phyloP scores from a whole-genome alignment of 2,888 invertebrate genomes.

The Drosophila robusta region DNA sequence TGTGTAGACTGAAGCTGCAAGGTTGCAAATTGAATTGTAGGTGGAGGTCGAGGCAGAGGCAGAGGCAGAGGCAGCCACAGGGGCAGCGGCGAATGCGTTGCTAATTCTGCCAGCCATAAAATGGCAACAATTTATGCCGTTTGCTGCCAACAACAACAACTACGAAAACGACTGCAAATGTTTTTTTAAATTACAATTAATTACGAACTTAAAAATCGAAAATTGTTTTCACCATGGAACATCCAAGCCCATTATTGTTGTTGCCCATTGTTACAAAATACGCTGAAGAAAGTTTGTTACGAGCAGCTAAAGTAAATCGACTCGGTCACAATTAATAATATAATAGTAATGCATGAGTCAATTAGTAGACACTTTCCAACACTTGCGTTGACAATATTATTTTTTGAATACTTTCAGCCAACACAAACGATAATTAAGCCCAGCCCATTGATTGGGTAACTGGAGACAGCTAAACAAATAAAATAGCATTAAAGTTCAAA shows the following conservation, averaged over 20 bases:
- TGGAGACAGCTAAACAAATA: slow-evolving; percentile 4
- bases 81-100: slow-evolving; percentile 50
- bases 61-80: slow-evolving; percentile 6
- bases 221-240: slow-evolving; percentile 60
- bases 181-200: slow-evolving; percentile 68
- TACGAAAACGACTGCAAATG: slow-evolving; percentile 25
- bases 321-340: slow-evolving; percentile 41
- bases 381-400: slow-evolving; percentile 30
- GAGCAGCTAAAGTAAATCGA: slow-evolving; percentile 34
- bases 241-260: slow-evolving; percentile 8
- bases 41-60: slow-evolving; percentile 61
- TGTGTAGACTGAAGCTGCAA: slow-evolving; percentile 48
- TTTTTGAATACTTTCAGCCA: slow-evolving; percentile 63
- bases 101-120: slow-evolving; percentile 60
- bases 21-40: slow-evolving; percentile 70
- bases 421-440: slow-evolving; percentile 18
- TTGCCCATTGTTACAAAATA: slow-evolving; percentile 20
- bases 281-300: slow-evolving; percentile 59
- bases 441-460: slow-evolving; percentile 36
- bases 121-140: slow-evolving; percentile 57
- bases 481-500: slow-evolving; percentile 8
- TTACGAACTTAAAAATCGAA: slow-evolving; percentile 55
- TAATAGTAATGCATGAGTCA: slow-evolving; percentile 45
- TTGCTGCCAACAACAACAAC: slow-evolving; percentile 18
- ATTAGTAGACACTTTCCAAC: slow-evolving; percentile 63